Percentiles rank a stretch among this genome's conserved stretches.
phyloP scores from a whole-genome alignment of 2,888 invertebrate species.

The Drosophila infuscata region DNA sequence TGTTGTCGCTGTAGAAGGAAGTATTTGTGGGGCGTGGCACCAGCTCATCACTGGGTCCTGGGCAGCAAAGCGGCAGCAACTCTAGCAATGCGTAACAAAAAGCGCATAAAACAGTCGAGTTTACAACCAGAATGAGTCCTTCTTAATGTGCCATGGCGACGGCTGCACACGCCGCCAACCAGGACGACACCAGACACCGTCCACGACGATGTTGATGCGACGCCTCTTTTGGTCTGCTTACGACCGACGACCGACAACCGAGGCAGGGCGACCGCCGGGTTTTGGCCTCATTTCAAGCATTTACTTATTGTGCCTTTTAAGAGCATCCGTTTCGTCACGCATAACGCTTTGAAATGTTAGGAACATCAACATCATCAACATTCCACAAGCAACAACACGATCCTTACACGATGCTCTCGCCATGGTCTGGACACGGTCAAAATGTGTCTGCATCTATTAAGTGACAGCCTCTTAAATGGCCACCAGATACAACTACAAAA shows the following conservation, averaged over 20 bases:
- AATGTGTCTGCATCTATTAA: constrained; percentile 41
- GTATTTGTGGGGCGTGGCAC: constrained; percentile 66
- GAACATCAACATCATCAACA: constrained; percentile 78
- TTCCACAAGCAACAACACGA: constrained; percentile 51
- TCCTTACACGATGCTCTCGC: constrained; percentile 4
- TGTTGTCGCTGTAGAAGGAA: constrained; percentile 33
- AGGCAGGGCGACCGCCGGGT: constrained; percentile 25
- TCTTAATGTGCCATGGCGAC: constrained; percentile 75
- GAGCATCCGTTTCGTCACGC: constrained; percentile 76
- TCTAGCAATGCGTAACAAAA: constrained; percentile 67
- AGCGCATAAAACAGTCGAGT: constrained; percentile 71
- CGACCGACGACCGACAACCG: constrained; percentile 2
- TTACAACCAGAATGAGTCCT: constrained; percentile 67
- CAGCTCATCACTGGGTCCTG: constrained; percentile 16
- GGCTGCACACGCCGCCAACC: constrained; percentile 46
- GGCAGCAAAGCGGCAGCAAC: constrained; percentile 21
- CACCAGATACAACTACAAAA: constrained; percentile 49
- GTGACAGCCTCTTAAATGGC: constrained; percentile 32
- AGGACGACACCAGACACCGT: constrained; percentile 44
- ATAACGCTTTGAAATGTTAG: constrained; percentile 75
- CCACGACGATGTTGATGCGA: constrained; percentile 13
- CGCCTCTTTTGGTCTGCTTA: constrained; percentile 25
- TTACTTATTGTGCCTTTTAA: constrained; percentile 74
- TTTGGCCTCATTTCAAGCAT: constrained; percentile 70
- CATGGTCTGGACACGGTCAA: constrained; percentile 20